These are phyloP conservation scores for Spatula clypeata DNA, from an alignment of 2,797 vertebrate genomes.

Conservation along the genomic window DNA sequence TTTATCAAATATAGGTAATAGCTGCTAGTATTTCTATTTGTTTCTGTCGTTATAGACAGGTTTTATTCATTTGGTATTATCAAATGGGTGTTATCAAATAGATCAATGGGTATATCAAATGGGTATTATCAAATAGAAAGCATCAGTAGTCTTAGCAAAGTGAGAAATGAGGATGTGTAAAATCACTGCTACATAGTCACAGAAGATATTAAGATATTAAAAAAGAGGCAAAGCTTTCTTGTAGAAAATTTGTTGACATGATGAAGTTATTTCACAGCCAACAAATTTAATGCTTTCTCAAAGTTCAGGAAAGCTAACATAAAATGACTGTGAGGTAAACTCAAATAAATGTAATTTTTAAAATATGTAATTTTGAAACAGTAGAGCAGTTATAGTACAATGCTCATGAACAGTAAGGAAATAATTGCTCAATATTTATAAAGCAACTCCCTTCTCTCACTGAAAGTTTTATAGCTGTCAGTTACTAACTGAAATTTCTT, in stretches of 20 bases:
- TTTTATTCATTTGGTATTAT: background rate
- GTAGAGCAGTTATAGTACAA: background rate
- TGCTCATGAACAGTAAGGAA: background rate
- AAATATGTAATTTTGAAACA: background rate
- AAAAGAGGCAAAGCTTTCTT: background rate
- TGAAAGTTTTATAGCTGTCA: background rate
- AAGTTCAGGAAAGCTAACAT: background rate
- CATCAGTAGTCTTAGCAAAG: background rate
- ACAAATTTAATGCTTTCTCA: background rate
- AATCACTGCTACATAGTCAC: background rate
- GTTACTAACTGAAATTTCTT: background rate
- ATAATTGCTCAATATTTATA: background rate
- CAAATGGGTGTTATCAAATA: background rate
- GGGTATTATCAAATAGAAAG: background rate
- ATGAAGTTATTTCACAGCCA: background rate
- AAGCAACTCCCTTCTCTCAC: background rate
- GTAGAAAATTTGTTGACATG: background rate
- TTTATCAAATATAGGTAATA: background rate
- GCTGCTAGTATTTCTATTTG: background rate
- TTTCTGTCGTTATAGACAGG: background rate
- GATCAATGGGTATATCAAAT: background rate
- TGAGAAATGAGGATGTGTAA: background rate
- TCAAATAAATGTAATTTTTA: background rate
- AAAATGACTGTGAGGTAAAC: background rate
- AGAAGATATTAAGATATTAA: background rate